phyloP scores from a whole-genome alignment of 2,797 vertebrate genomes.

The Cuniculus paca region DNA sequence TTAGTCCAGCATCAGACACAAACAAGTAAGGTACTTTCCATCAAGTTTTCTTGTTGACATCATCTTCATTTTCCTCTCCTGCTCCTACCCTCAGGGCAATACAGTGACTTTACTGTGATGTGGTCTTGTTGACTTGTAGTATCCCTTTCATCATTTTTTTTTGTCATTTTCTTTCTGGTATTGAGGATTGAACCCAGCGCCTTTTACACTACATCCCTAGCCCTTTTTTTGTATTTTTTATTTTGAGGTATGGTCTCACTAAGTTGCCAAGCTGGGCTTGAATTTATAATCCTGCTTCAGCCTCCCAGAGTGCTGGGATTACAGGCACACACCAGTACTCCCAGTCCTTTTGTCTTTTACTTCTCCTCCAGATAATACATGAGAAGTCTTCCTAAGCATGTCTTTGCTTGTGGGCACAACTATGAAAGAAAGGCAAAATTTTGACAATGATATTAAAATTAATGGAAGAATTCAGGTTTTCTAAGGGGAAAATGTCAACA shows the following conservation, averaged over 20 bases:
- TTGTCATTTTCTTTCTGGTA: not conserved
- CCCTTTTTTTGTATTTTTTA: not conserved
- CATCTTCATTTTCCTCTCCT: not conserved
- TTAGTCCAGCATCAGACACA: not conserved
- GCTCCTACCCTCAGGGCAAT: not conserved
- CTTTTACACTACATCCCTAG: not conserved
- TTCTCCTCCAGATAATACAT: not conserved
- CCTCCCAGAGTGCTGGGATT: not conserved
- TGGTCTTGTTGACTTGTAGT: not conserved
- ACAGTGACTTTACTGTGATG: not conserved
- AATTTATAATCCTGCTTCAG: not conserved
- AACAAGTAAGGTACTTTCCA: not conserved
- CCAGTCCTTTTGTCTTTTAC: not conserved
- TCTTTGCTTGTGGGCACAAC: not conserved
- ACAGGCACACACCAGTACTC: no score
- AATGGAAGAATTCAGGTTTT: not conserved
- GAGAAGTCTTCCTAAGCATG: not conserved
- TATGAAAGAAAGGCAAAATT: not conserved
- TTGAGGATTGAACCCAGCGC: not conserved
- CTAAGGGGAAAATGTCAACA: constrained; percentile 19
- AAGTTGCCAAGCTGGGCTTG: not conserved
- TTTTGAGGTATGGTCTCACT: not conserved
- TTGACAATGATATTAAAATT: not conserved
- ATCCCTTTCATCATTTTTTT: not conserved
- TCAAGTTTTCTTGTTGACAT: not conserved